Evolutionary conservation across 2,113 vertebrate genomes (phyloP).

Genomic region (Cyprinodon variegatus): DNA sequence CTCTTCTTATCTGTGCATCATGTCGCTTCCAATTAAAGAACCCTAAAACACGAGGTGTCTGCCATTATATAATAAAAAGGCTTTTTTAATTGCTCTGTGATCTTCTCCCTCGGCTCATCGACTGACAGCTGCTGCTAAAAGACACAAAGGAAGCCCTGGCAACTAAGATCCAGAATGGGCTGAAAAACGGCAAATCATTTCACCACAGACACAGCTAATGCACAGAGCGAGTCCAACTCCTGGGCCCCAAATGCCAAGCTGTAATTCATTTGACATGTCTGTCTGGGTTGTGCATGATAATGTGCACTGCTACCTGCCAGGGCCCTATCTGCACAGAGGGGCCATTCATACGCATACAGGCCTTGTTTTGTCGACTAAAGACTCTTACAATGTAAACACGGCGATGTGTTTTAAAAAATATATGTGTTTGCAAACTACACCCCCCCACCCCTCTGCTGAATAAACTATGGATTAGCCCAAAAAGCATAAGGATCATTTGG

Average conservation of each 20-base stretch:
- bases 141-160: slow-evolving; percentile 16
- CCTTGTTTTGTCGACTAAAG: slow-evolving; percentile 47
- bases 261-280: slow-evolving; percentile 61
- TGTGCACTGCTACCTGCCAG: slow-evolving; percentile 57
- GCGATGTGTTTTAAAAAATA: slow-evolving; percentile 65
- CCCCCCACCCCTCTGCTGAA: slow-evolving; percentile 11
- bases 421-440: slow-evolving; percentile 58
- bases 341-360: slow-evolving; percentile 66
- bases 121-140: slow-evolving; percentile 16
- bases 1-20: neutral
- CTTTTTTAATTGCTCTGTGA: neutral
- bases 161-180: slow-evolving; percentile 25
- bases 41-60: neutral
- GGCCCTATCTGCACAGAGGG: slow-evolving; percentile 57
- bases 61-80: neutral
- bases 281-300: slow-evolving; percentile 50
- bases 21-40: neutral
- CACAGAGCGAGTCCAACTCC: slow-evolving; percentile 25
- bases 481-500: neutral
- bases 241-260: slow-evolving; percentile 23
- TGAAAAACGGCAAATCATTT: slow-evolving; percentile 18
- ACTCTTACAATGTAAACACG: slow-evolving; percentile 69
- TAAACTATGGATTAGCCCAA: slow-evolving; percentile 7
- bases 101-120: slow-evolving; percentile 4
- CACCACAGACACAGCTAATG: slow-evolving; percentile 20